A percentile compares a stretch with the other conserved stretches of the same genome.
These are phyloP conservation scores for Acanthosepion lycidas DNA, from an alignment of 2,888 invertebrate genomes.

Conservation along the genomic window DNA sequence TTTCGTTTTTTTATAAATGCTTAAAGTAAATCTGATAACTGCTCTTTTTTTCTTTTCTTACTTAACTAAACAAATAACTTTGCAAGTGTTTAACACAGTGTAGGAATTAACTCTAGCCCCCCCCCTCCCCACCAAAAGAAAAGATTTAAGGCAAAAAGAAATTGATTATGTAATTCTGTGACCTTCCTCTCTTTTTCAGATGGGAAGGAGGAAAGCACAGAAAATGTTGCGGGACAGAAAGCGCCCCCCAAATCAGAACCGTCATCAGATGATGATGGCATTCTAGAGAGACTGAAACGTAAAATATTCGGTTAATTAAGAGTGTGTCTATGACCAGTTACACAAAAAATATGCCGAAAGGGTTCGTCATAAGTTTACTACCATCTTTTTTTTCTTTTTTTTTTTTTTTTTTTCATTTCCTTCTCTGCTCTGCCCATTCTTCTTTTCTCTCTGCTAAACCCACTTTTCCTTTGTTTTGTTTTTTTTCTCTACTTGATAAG, in stretches of 20 bases:
- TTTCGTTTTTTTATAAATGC: no score
- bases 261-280: constrained; percentile 58
- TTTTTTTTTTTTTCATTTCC: background rate
- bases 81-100: no score
- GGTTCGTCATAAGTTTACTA: constrained; percentile 38
- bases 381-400: background rate
- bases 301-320: constrained; percentile 69
- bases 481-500: no score
- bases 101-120: background rate
- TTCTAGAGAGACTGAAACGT: constrained; percentile 69
- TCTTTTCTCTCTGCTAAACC: background rate
- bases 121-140: background rate
- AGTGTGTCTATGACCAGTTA: background rate
- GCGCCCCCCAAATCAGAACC: constrained; percentile 44
- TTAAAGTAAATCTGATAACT: no score
- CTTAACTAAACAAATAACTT: no score
- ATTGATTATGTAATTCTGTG: constrained; percentile 13
- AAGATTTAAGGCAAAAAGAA: background rate
- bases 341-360: background rate
- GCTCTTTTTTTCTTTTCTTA: no score
- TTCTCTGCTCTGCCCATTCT: background rate
- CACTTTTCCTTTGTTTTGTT: no score
- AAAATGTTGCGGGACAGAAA: constrained; percentile 55
- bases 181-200: constrained; percentile 57
- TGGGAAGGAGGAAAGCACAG: constrained; percentile 58